phyloP scores from a whole-genome alignment of 2,797 vertebrate genomes.

The Oryzias sinensis region DNA sequence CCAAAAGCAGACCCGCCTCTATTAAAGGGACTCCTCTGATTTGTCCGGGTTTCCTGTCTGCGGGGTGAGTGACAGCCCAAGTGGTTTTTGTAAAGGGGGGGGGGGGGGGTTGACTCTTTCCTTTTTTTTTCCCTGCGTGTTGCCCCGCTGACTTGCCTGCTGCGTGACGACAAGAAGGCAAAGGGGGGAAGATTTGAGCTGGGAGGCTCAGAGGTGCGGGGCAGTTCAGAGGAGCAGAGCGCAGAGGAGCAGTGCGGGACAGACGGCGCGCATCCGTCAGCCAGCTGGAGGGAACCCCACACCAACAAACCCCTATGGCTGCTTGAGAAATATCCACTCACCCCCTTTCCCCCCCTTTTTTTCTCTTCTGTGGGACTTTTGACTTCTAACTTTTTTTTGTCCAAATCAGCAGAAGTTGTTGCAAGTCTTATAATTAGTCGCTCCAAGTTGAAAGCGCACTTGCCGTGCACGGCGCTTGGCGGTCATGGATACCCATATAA shows the following conservation, averaged over 20 bases:
- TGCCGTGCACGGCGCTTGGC: constrained; percentile 74
- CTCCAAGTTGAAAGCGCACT: constrained; percentile 65
- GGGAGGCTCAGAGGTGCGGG: constrained; percentile 67
- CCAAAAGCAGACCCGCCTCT: constrained; percentile 66
- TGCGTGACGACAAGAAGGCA: constrained; percentile 64
- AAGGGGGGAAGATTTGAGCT: constrained; percentile 74
- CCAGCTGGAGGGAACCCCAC: constrained; percentile 75
- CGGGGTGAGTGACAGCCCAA: constrained; percentile 70
- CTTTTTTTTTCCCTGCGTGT: constrained; percentile 22
- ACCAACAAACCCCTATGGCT: constrained; percentile 77
- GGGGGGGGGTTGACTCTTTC: constrained; percentile 17
- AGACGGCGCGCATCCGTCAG: constrained; percentile 72
- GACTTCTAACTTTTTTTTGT: constrained; percentile 43
- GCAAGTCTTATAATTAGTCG: constrained; percentile 51
- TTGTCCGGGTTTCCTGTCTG: constrained; percentile 54
- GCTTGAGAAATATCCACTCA: constrained; percentile 75
- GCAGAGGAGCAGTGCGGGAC: constrained; percentile 70
- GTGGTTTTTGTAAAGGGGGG: background rate
- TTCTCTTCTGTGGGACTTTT: constrained; percentile 69
- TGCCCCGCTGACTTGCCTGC: constrained; percentile 63
- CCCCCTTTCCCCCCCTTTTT: constrained; percentile 56
- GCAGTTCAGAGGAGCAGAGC: constrained; percentile 66
- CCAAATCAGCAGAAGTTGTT: constrained; percentile 60
- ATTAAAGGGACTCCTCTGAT: constrained; percentile 51
- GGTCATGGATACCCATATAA: constrained; percentile 85